These are phyloP conservation scores for Odobenus rosmarus DNA, from an alignment of 2,113 vertebrate genomes.

Conservation along the genomic window DNA sequence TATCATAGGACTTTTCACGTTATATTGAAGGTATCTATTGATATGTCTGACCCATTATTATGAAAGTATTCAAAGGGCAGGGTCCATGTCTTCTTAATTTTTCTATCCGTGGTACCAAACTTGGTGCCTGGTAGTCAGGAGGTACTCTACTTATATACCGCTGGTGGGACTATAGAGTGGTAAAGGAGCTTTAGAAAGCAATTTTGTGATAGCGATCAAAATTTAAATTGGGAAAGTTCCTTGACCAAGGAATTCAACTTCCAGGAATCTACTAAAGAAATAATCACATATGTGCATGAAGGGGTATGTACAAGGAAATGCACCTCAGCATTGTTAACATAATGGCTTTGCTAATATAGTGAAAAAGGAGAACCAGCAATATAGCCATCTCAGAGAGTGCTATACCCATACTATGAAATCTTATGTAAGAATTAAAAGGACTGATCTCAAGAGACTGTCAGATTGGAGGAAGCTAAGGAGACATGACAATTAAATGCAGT, in stretches of 20 bases:
- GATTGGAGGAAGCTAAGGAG: neutral
- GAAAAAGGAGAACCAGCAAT: neutral
- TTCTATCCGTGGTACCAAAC: neutral
- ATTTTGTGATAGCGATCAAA: slow-evolving; percentile 19
- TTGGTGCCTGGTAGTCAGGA: neutral
- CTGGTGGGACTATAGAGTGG: neutral
- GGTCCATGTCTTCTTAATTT: neutral
- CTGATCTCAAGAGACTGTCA: neutral
- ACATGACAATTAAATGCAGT: neutral
- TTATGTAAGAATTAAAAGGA: slow-evolving; percentile 1
- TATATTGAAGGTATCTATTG: neutral
- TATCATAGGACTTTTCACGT: neutral
- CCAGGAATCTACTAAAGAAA: slow-evolving; percentile 1
- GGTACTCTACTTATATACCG: neutral
- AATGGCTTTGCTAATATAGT: neutral
- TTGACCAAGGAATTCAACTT: slow-evolving; percentile 40
- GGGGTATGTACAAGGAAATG: neutral
- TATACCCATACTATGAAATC: neutral
- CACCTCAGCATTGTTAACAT: neutral
- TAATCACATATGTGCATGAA: neutral
- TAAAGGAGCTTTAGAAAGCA: neutral
- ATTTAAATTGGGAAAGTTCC: neutral
- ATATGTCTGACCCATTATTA: neutral
- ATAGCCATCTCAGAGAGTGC: neutral
- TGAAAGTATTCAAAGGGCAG: neutral